Percentiles rank a stretch among this genome's conserved stretches.
phyloP scores from a whole-genome alignment of 2,888 invertebrate genomes.

The Corbicula japonica region DNA sequence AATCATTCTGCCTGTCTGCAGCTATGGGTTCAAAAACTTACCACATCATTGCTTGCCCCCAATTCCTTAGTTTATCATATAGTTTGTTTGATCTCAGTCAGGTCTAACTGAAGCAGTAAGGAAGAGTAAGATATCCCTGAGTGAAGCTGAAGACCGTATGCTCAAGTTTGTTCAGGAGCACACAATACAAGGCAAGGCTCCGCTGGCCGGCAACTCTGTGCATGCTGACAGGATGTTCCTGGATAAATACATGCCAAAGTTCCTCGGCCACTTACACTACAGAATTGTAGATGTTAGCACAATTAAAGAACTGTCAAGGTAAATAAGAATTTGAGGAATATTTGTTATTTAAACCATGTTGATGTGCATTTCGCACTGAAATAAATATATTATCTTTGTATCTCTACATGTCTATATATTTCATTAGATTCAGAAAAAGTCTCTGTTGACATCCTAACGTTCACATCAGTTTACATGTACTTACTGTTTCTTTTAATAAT shows the following conservation, averaged over 20 bases:
- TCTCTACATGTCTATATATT: no score
- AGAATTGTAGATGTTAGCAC: conserved; percentile 97
- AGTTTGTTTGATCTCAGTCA: conserved; percentile 88
- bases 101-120: conserved; percentile 92
- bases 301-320: conserved; percentile 92
- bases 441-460: no score
- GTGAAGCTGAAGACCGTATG: conserved; percentile 91
- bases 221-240: conserved; percentile 95
- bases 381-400: no score
- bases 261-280: conserved; percentile 94
- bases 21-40: no score
- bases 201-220: conserved; percentile 94
- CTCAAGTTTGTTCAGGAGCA: conserved; percentile 91
- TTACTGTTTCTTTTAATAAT: no score
- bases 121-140: conserved; percentile 90
- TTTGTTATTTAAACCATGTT: no score
- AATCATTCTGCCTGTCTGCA: not conserved
- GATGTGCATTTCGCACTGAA: no score
- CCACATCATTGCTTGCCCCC: not conserved
- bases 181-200: conserved; percentile 86
- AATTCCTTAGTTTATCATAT: not conserved
- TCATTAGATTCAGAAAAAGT: no score
- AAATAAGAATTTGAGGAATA: no score
- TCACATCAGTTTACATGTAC: no score
- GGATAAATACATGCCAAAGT: conserved; percentile 92